A percentile compares a stretch with the other conserved stretches of the same genome.
These are phyloP conservation scores for Ectemnius cavifrons DNA, from an alignment of 2,888 invertebrate genomes.

Conservation along the genomic window DNA sequence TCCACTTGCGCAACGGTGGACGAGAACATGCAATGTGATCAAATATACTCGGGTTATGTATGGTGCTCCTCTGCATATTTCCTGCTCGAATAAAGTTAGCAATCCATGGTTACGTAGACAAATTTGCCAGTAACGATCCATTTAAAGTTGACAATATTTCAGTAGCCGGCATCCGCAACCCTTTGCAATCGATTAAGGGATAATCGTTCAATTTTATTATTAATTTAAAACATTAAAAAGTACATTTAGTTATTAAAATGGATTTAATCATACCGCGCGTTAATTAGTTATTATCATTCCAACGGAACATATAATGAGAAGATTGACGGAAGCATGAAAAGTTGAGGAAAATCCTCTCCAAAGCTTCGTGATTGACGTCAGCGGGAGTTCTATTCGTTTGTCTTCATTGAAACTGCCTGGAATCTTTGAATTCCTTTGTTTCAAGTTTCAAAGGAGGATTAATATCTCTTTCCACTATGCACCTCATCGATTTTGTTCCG, in stretches of 20 bases:
- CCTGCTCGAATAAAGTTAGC: slow-evolving; percentile 33
- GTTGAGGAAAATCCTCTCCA: slow-evolving; percentile 40
- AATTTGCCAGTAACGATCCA: no score
- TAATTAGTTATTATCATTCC: slow-evolving; percentile 55
- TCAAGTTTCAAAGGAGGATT: no score
- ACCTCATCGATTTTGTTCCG: no score
- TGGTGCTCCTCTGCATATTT: slow-evolving; percentile 39
- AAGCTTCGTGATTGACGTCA: slow-evolving; percentile 43
- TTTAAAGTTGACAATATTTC: no score
- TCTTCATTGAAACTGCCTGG: slow-evolving; percentile 24
- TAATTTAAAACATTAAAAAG: no score
- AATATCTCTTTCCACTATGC: no score
- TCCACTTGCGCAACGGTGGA: slow-evolving; percentile 20
- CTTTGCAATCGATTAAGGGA: no score
- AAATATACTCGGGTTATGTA: slow-evolving; percentile 15
- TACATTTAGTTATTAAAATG: no score
- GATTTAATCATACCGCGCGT: slow-evolving; percentile 5
- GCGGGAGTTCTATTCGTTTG: slow-evolving; percentile 60
- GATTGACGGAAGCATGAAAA: slow-evolving; percentile 29
- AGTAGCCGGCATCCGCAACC: no score
- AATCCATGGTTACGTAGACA: slow-evolving; percentile 5
- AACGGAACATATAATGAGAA: slow-evolving; percentile 22
- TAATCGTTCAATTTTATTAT: no score
- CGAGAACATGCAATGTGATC: slow-evolving; percentile 14
- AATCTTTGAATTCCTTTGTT: neutral